phyloP scores from a whole-genome alignment of 2,888 invertebrate genomes.

The Agonopterix alstromeriana region DNA sequence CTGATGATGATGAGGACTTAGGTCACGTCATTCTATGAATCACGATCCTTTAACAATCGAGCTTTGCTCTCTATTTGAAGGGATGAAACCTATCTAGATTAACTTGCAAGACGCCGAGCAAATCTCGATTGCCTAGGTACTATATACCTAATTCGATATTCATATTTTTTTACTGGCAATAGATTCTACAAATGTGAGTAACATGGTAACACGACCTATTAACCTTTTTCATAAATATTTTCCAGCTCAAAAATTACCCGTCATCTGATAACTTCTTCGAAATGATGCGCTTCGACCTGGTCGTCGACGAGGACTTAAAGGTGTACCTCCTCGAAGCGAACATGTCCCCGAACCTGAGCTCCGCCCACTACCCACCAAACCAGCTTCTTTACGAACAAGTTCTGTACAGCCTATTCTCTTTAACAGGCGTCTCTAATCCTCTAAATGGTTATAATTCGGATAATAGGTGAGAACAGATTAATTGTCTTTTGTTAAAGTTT shows the following conservation, averaged over 20 bases:
- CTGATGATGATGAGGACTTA: no score
- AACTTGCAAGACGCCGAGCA: no score
- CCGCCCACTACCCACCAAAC: conserved; percentile 94
- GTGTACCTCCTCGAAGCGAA: conserved; percentile 96
- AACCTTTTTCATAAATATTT: neutral
- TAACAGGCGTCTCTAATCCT: conserved; percentile 80
- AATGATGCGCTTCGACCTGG: conserved; percentile 95
- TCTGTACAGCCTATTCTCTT: conserved; percentile 86
- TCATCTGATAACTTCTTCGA: conserved; percentile 90
- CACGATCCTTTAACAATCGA: no score
- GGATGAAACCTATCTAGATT: no score
- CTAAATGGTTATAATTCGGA: neutral
- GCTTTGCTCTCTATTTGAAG: no score
- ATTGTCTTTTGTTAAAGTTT: neutral
- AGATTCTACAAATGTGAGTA: no score
- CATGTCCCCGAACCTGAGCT: conserved; percentile 98
- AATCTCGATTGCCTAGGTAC: no score
- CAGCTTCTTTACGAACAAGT: conserved; percentile 94
- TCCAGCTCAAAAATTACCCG: conserved; percentile 60
- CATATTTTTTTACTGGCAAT: no score
- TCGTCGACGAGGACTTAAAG: conserved; percentile 90
- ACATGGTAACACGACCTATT: no score
- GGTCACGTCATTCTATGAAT: no score
- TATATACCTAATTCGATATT: no score
- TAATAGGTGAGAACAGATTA: conserved; percentile 1